Base-by-base conservation (phyloP, 2,113 vertebrate genomes). In the Clarias gariepinus region DNA sequence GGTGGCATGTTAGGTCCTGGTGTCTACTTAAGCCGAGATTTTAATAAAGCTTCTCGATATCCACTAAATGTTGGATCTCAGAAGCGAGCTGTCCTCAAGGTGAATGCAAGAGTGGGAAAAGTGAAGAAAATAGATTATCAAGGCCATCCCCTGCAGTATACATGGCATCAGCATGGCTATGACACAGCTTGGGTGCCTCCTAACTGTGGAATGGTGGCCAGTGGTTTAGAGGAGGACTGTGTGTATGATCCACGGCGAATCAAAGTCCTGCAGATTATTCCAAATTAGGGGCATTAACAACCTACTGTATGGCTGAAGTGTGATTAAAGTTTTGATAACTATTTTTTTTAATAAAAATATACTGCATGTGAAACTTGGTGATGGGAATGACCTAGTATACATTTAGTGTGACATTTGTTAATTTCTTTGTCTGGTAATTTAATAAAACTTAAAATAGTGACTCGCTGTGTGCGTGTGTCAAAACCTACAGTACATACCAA, bases 11-110 rank as follows among this genome's bases (percentile, higher is more conserved):
- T 95, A 0, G 94, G 94, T 18, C 87, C 0, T 0, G 94, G 95
- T 0, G 90, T 95, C 2, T 95, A 95, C 78, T 91, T 95, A 61
- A 95, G 93, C 89, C 89, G 92, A 9, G 92, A 93, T 89, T 81
- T 89, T 76, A 0, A 90, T 8, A 95, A 95, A 87, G 95, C 94
- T 0, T 88, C 78, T 0, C 81, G 85, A 0, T 95, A 95, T 77
- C 94, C 94, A 13, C 0, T 90, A 0, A 0, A 0, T 0, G 8
- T 61, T 0, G 47, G 74, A 4, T 83, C 80, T 1, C 0, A 0
- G 0, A 82, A 91, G 60, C 90, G 0, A 15, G 89, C 77, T 2
- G 89, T 93, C 25, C 81, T 95, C 1, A 89, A 84, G 52, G 13
- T 92, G 19, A 71, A 16, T 0, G 91, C 88, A 3, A 11, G 47